Conservation (phyloP, 2,113 vertebrate genomes). For the Pavo muticus region DNA sequence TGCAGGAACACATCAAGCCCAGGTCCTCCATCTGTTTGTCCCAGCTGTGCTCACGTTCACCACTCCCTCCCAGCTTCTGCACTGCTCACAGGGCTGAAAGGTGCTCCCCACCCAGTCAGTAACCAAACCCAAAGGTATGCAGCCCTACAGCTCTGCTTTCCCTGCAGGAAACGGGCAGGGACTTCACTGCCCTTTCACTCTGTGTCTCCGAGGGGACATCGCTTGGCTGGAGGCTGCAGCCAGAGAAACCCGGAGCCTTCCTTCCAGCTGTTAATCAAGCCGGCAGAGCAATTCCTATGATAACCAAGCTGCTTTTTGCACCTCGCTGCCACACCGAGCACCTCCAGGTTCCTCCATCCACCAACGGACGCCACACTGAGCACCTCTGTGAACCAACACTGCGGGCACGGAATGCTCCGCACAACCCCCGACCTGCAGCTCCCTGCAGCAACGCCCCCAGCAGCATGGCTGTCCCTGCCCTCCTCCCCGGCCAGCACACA, state of each 20-base stretch:
- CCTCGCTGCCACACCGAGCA: rapidly evolving
- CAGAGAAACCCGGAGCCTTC: background rate
- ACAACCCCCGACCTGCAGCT: background rate
- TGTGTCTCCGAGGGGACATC: background rate
- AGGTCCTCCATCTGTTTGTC: too few relatives aligned
- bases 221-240: background rate
- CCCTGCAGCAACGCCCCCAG: too few relatives aligned
- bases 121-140: too few relatives aligned
- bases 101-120: too few relatives aligned
- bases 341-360: background rate
- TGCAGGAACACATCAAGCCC: too few relatives aligned
- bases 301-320: background rate
- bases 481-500: background rate
- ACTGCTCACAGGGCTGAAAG: too few relatives aligned
- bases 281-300: background rate
- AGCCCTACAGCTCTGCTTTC: too few relatives aligned
- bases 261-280: background rate
- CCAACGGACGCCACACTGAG: rapidly evolving
- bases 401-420: background rate
- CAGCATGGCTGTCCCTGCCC: too few relatives aligned
- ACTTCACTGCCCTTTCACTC: background rate
- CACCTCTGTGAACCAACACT: background rate
- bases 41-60: too few relatives aligned
- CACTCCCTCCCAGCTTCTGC: too few relatives aligned
- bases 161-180: rapidly evolving